Percentiles rank a stretch among this genome's conserved stretches.
Conservation (phyloP, 2,797 vertebrate genomes). For the Peromyscus aztecus region DNA sequence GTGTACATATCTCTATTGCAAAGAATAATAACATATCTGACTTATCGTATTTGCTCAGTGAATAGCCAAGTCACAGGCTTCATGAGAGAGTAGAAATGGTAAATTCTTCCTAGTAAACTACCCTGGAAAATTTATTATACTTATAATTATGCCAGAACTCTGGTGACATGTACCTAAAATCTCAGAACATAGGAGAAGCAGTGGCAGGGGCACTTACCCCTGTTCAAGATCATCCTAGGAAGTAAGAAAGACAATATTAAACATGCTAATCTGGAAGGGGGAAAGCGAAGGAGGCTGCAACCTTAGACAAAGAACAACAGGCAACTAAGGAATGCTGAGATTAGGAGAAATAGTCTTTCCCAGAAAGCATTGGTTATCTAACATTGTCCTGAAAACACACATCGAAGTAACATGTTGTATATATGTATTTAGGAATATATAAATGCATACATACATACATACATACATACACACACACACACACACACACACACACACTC, state of each 20-base stretch:
- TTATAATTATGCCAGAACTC: background rate
- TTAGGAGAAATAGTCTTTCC: background rate
- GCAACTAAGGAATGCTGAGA: background rate
- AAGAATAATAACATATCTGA: background rate
- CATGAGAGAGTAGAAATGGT: background rate
- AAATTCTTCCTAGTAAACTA: background rate
- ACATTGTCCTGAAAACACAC: background rate
- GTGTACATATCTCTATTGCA: accelerated
- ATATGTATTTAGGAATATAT: background rate
- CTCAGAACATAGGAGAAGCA: background rate
- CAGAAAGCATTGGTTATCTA: background rate
- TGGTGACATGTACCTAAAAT: background rate
- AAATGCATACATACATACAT: background rate
- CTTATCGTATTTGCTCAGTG: background rate
- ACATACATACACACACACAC: background rate
- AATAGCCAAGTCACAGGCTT: background rate
- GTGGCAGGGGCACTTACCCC: background rate
- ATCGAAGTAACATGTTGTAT: background rate
- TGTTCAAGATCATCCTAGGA: background rate
- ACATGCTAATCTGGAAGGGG: too few species aligned
- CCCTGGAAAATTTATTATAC: background rate
- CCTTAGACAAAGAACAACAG: background rate
- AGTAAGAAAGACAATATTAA: background rate
- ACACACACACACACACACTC: background rate
- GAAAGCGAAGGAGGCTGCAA: too few species aligned